phyloP scores from a whole-genome alignment of 2,113 vertebrate genomes.

The Python bivittatus region DNA sequence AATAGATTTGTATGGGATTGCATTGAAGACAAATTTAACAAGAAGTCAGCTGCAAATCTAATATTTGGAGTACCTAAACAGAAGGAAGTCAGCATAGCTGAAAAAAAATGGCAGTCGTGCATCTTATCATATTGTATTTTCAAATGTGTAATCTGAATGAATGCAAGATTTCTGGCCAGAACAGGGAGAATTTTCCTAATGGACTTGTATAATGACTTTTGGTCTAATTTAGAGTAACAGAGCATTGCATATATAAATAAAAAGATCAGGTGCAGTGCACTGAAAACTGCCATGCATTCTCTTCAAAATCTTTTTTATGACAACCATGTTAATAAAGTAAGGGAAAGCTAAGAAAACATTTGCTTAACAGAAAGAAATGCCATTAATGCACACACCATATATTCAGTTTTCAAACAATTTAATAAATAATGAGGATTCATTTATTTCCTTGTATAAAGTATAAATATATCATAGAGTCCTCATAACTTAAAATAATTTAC shows the following conservation, averaged over 20 bases:
- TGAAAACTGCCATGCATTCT: neutral
- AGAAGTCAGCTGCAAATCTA: neutral
- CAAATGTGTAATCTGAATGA: neutral
- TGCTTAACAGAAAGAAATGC: neutral
- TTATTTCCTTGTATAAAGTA: constrained; percentile 94
- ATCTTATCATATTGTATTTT: neutral
- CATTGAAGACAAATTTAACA: neutral
- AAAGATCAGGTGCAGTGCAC: neutral
- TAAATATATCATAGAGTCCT: constrained; percentile 99
- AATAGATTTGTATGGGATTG: neutral
- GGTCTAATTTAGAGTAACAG: neutral
- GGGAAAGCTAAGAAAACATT: rapidly evolving
- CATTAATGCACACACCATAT: constrained; percentile 33
- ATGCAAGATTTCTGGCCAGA: neutral
- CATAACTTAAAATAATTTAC: constrained; percentile 99
- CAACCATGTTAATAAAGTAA: neutral
- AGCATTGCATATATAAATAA: neutral
- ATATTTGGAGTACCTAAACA: neutral
- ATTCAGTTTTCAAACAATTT: constrained; percentile 77
- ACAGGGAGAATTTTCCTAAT: neutral
- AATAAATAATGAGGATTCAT: constrained; percentile 81
- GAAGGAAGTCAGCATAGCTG: neutral
- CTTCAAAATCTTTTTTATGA: neutral
- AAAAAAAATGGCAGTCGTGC: neutral
- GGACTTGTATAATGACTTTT: neutral